Conservation (phyloP, 2,888 invertebrate genomes). For the Caenorhabditis imperialis region DNA sequence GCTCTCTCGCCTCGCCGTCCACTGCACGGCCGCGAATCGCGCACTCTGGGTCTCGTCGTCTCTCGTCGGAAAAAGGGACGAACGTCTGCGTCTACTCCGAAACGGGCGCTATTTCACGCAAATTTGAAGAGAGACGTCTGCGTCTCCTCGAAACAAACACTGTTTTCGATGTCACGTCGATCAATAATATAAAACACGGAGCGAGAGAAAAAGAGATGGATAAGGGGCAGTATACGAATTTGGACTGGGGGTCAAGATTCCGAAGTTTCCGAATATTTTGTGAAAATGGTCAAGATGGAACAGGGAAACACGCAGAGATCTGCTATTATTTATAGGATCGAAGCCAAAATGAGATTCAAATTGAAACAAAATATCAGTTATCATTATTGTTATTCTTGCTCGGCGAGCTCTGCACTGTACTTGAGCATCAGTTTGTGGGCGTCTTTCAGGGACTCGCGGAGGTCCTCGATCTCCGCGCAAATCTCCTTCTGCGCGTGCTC, state of each 20-base stretch:
- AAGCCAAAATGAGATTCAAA: too few species aligned
- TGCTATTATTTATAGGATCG: too few species aligned
- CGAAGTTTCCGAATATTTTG: conserved; percentile 7
- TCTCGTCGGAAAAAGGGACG: conserved; percentile 9
- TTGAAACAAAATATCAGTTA: too few species aligned
- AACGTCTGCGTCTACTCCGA: conserved; percentile 20
- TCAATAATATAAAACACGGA: conserved; percentile 41
- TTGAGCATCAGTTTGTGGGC: conserved; percentile 61
- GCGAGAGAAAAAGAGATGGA: conserved; percentile 18
- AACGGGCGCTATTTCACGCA: not conserved
- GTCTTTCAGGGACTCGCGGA: conserved; percentile 60
- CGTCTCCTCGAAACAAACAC: conserved; percentile 31
- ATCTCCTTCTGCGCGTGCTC: conserved; percentile 59
- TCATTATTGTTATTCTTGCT: conserved; percentile 16
- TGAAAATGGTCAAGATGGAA: too few species aligned
- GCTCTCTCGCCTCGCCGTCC: conserved; percentile 15
- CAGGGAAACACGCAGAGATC: too few species aligned
- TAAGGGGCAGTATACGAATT: conserved; percentile 10
- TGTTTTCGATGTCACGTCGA: conserved; percentile 47
- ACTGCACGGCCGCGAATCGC: conserved; percentile 26
- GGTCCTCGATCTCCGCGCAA: conserved; percentile 64
- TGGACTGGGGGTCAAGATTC: conserved; percentile 4
- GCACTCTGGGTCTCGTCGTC: conserved; percentile 28
- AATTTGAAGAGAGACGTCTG: conserved; percentile 31
- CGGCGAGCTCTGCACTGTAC: conserved; percentile 44